Percentiles rank a stretch among this genome's conserved stretches.
Evolutionary conservation across 2,797 vertebrate species (phyloP).

Genomic region (Epinephelus coioides): DNA sequence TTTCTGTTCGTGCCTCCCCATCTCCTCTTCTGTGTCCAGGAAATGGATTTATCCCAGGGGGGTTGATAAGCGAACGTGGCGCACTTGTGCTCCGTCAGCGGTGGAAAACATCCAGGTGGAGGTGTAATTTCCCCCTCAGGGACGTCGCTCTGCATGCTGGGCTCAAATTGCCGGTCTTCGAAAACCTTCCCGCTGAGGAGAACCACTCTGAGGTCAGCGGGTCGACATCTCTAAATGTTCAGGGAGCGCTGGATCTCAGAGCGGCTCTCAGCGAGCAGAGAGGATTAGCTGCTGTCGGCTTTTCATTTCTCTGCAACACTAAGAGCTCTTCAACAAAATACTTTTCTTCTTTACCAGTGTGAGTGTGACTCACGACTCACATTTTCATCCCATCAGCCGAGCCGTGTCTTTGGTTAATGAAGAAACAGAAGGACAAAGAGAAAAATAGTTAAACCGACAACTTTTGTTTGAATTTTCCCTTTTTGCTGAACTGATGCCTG

Average conservation of each 20-base stretch:
- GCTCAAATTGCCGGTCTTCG: background rate
- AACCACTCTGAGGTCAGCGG: constrained; percentile 21
- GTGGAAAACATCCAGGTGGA: constrained; percentile 20
- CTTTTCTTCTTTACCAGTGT: background rate
- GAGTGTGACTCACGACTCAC: background rate
- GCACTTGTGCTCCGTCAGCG: background rate
- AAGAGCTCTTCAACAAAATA: background rate
- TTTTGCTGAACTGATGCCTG: too few relatives aligned
- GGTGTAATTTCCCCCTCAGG: background rate
- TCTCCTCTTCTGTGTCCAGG: constrained; percentile 9
- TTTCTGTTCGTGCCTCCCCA: background rate
- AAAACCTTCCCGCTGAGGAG: background rate
- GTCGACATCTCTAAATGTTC: constrained; percentile 1
- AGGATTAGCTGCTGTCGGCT: constrained; percentile 1
- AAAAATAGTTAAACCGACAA: too few relatives aligned
- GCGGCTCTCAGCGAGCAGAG: background rate
- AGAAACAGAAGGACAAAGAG: too few relatives aligned
- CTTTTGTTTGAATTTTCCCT: too few relatives aligned
- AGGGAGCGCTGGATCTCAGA: background rate
- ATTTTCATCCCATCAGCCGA: too few relatives aligned
- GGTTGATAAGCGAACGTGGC: background rate
- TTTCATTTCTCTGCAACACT: constrained; percentile 1
- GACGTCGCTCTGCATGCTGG: background rate
- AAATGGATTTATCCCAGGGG: constrained; percentile 27
- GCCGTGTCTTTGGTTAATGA: too few relatives aligned